Base-by-base conservation (phyloP, 2,113 vertebrate species). In the Brachyistius frenatus region DNA sequence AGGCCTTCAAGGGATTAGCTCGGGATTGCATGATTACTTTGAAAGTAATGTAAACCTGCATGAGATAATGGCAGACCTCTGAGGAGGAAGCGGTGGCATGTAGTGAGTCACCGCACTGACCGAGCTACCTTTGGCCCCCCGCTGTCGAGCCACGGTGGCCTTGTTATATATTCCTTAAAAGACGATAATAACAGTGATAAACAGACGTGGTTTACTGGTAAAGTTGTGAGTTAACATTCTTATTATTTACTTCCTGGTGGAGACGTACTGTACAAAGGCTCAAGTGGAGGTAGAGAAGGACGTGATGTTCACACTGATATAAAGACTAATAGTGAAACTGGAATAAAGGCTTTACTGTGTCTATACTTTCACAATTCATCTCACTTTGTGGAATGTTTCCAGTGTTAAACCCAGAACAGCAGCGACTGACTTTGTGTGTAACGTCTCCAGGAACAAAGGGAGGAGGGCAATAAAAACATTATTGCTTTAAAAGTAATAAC, bases 1-100 rank as follows among this genome's bases (percentile, higher is more conserved):
- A 65, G 77, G 73, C 71, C 84, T 91, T 66, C 66, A 78, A 74
- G 81, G 87, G 92, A 90, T 94, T 91, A 91, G 66, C 70, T 7
- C 79, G 52, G 37, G 73, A 82, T 3, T 78, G 79, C 83, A 72
- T 78, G 74, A 91, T 91, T 89, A 70, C 82, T 79, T 72, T 87
- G 66, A 85, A 76, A 39, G 49, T 23, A 23, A 23, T 67, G 37
- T 77, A 64, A 88, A 87, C 78, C 78, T 76, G 78, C 68, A 65
- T 7, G 16, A 70, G 67, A 70, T 57, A 31, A 39, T n/a, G 32
- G 46, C 3, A 0, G 58, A 5, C n/a, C 65, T 71, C 9, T 39
- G 65, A 62, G 52, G 65, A 41, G 52, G 64, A 54, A 46, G 16
- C 50, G n/a, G 0, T 39, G 0, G 7, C 33, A 39, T 67, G 23